phyloP scores from a whole-genome alignment of 2,888 invertebrate species.

The Calliphora vomitoria region DNA sequence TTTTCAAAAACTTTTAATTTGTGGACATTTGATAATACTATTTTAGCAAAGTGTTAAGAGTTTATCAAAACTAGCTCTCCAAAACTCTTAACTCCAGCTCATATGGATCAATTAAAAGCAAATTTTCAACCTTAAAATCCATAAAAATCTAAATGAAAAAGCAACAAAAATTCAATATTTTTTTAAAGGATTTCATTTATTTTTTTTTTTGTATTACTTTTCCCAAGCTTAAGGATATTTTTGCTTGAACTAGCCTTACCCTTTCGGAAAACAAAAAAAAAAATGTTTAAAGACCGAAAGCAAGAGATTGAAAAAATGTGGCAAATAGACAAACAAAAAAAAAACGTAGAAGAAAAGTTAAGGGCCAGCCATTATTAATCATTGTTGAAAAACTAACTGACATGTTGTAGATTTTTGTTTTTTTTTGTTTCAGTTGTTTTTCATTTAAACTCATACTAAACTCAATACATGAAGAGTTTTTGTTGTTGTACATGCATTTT shows the following conservation, averaged over 20 bases:
- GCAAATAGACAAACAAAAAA: not conserved
- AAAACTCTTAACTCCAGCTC: slow-evolving; percentile 9
- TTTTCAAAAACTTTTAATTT: slow-evolving; percentile 61
- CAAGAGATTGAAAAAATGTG: slow-evolving; percentile 26
- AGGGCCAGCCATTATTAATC: slow-evolving; percentile 73
- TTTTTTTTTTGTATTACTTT: slow-evolving; percentile 33
- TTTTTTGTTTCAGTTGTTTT: slow-evolving; percentile 16
- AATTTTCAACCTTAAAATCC: slow-evolving; percentile 43
- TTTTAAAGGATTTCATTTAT: not conserved
- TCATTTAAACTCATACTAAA: slow-evolving; percentile 46
- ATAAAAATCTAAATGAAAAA: slow-evolving; percentile 32
- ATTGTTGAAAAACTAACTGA: slow-evolving; percentile 74
- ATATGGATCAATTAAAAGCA: slow-evolving; percentile 60
- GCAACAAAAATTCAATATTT: slow-evolving; percentile 9
- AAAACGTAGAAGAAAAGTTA: slow-evolving; percentile 59
- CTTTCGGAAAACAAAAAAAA: not conserved
- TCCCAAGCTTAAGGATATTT: slow-evolving; percentile 58
- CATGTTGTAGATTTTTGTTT: slow-evolving; percentile 50
- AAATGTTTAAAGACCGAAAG: slow-evolving; percentile 29
- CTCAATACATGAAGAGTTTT: not conserved
- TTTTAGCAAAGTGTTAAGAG: slow-evolving; percentile 62
- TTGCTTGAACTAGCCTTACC: slow-evolving; percentile 43
- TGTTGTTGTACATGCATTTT: slow-evolving; percentile 55
- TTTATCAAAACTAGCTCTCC: slow-evolving; percentile 30
- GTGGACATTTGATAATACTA: slow-evolving; percentile 65